phyloP scores from a whole-genome alignment of 1,140 invertebrate species.

The Adelges cooleyi region DNA sequence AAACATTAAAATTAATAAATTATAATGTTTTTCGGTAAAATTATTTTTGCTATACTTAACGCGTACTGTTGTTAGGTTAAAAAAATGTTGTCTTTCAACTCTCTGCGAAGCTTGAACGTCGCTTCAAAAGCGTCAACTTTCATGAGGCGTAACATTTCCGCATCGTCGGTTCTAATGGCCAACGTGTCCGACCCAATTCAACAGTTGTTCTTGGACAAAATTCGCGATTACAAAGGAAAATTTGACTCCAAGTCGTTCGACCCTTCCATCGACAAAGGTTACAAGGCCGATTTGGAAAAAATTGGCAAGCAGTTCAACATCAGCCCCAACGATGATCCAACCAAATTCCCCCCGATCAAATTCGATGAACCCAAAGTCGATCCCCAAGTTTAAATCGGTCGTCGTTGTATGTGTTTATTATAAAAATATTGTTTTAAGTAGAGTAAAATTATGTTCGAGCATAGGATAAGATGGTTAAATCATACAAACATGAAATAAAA shows the following conservation, averaged over 20 bases:
- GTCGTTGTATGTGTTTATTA: slow-evolving; percentile 7
- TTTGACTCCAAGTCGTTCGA: slow-evolving; percentile 55
- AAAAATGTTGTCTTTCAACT: slow-evolving; percentile 8
- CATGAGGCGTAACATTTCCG: slow-evolving; percentile 47
- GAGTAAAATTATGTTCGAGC: slow-evolving; percentile 2
- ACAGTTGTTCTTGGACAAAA: slow-evolving; percentile 84
- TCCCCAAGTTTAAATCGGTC: slow-evolving; percentile 2
- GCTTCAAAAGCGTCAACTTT: background rate
- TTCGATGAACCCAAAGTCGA: slow-evolving; percentile 30
- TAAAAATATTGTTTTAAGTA: slow-evolving; percentile 2
- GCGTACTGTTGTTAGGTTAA: too few relatives aligned
- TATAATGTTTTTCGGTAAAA: too few relatives aligned
- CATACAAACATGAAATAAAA: background rate
- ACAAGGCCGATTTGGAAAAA: slow-evolving; percentile 66
- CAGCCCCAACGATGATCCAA: slow-evolving; percentile 64
- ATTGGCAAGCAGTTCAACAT: slow-evolving; percentile 66
- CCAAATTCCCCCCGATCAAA: slow-evolving; percentile 61
- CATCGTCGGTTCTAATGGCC: slow-evolving; percentile 54
- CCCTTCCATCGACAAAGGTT: slow-evolving; percentile 56
- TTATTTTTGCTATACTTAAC: too few relatives aligned
- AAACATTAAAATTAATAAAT: too few relatives aligned
- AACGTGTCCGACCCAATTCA: slow-evolving; percentile 81
- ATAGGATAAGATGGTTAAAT: slow-evolving; percentile 16
- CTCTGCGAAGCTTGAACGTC: background rate
- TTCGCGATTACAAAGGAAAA: slow-evolving; percentile 74